phyloP scores from a whole-genome alignment of 2,888 invertebrate species.

The Nysson spinosus region DNA sequence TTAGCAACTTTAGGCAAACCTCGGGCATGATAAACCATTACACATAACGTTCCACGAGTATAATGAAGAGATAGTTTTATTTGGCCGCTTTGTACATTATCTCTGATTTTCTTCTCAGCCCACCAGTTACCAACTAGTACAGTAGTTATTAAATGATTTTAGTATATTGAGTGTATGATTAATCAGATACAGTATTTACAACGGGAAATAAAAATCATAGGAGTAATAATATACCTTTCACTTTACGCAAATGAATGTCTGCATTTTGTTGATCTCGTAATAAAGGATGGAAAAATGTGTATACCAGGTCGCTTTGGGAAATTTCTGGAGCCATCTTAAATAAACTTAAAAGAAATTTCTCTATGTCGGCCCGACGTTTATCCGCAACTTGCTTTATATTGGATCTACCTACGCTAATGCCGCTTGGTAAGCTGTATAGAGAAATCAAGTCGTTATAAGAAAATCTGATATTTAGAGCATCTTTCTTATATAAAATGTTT shows the following conservation, averaged over 20 bases:
- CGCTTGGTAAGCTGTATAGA: conserved; percentile 81
- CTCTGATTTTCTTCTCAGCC: conserved; percentile 71
- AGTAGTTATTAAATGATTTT: no score
- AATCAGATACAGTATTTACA: no score
- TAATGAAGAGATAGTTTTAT: conserved; percentile 89
- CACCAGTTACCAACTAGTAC: conserved; percentile 75
- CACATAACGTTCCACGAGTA: conserved; percentile 85
- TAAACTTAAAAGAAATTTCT: conserved; percentile 90
- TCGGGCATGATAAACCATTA: conserved; percentile 94
- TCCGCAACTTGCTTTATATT: conserved; percentile 97
- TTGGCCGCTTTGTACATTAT: conserved; percentile 82
- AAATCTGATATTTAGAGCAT: no score
- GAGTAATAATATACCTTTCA: conserved; percentile 84
- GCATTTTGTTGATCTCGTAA: conserved; percentile 95
- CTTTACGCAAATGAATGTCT: conserved; percentile 87
- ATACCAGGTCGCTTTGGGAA: conserved; percentile 96
- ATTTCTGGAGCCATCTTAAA: conserved; percentile 95
- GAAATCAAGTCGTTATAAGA: no score
- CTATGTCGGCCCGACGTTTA: conserved; percentile 92
- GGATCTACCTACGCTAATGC: conserved; percentile 92
- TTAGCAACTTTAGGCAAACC: conserved; percentile 89
- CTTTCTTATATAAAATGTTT: no score
- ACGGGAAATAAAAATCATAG: no score
- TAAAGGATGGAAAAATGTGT: conserved; percentile 98
- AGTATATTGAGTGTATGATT: no score